Conservation (phyloP, 2,888 invertebrate species). For the Conops quadrifasciatus region DNA sequence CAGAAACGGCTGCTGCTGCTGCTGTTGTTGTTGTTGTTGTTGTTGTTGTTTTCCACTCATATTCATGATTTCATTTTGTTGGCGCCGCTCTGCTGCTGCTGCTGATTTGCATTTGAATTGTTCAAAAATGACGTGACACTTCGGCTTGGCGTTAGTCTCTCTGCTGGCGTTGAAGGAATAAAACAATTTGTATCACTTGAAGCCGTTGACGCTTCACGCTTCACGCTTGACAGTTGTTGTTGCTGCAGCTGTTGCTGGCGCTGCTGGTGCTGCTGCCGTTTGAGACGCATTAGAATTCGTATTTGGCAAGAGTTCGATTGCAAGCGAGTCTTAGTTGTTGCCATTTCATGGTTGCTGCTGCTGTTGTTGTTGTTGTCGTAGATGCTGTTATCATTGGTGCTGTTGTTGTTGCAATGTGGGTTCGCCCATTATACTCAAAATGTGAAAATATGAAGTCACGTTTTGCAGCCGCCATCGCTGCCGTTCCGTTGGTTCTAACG, state of each 20-base stretch:
- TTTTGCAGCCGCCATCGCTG: slow-evolving; percentile 15
- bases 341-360: slow-evolving; percentile 8
- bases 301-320: background rate
- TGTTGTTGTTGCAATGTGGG: slow-evolving; percentile 14
- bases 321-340: background rate
- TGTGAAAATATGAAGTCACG: slow-evolving; percentile 22
- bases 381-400: background rate
- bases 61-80: background rate
- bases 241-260: too few relatives aligned
- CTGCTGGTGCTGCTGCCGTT: slow-evolving; percentile 3
- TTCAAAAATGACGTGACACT: background rate
- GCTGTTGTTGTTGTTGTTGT: slow-evolving; percentile 12
- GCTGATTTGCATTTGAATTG: background rate
- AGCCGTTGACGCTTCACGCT: slow-evolving; percentile 5
- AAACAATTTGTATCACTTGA: background rate
- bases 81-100: background rate
- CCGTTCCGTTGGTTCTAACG: slow-evolving; percentile 41
- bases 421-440: background rate
- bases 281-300: slow-evolving; percentile 25
- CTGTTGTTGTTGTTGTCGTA: background rate
- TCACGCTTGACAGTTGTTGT: background rate
- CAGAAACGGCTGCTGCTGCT: background rate
- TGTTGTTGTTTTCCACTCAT: background rate
- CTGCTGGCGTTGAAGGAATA: background rate
- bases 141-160: background rate